These are phyloP conservation scores for Vollenhovia emeryi DNA, from an alignment of 1,140 invertebrate species.

Conservation along the genomic window DNA sequence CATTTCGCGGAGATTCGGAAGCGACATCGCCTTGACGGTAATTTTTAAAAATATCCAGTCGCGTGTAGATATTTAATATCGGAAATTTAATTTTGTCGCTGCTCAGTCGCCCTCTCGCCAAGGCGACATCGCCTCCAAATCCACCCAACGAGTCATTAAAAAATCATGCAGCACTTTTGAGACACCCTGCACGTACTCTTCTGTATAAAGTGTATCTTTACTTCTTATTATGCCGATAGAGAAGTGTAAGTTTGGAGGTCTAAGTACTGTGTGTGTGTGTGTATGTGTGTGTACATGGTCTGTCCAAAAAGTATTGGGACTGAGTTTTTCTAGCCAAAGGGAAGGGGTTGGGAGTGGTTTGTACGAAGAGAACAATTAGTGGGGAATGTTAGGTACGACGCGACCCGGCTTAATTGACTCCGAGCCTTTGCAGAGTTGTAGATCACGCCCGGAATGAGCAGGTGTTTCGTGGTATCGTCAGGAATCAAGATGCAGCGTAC, in stretches of 20 bases:
- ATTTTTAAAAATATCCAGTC: conserved; percentile 15
- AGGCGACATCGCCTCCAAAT: conserved; percentile 12
- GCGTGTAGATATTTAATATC: neutral
- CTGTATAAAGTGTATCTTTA: conserved; percentile 36
- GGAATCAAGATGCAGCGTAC: too few relatives aligned
- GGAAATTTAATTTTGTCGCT: conserved; percentile 15
- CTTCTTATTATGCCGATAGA: conserved; percentile 40
- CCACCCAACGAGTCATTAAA: conserved; percentile 25
- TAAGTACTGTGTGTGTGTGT: conserved; percentile 13
- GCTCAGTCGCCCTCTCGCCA: neutral
- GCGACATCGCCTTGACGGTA: conserved; percentile 17
- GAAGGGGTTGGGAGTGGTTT: too few relatives aligned
- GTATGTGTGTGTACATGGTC: too few relatives aligned
- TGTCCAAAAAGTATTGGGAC: too few relatives aligned
- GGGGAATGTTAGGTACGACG: too few relatives aligned
- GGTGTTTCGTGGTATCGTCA: too few relatives aligned
- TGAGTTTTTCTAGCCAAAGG: too few relatives aligned
- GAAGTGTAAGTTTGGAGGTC: neutral
- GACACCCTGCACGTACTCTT: conserved; percentile 34
- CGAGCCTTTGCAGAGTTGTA: too few relatives aligned
- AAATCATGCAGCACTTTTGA: conserved; percentile 44
- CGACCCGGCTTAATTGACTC: too few relatives aligned
- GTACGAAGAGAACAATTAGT: too few relatives aligned
- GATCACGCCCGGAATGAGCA: too few relatives aligned
- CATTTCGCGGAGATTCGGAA: neutral